phyloP scores from a whole-genome alignment of 2,113 vertebrate species.

The Penelope pileata region DNA sequence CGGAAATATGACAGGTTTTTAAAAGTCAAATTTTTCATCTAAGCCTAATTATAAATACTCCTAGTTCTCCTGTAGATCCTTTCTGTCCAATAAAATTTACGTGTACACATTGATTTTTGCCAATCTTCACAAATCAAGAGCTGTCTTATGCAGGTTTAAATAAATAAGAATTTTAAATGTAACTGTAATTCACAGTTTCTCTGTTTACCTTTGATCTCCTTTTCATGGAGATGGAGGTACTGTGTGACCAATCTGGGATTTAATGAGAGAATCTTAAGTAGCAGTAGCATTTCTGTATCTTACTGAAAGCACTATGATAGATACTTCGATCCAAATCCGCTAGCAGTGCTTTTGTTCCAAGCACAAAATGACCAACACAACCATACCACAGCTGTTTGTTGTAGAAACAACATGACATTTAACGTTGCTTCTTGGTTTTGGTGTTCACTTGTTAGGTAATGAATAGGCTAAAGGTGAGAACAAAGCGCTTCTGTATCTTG shows the following conservation, averaged over 20 bases:
- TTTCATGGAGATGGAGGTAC: neutral
- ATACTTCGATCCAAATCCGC: neutral
- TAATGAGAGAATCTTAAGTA: neutral
- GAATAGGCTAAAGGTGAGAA: neutral
- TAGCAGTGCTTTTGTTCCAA: neutral
- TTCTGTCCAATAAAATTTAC: neutral
- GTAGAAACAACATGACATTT: neutral
- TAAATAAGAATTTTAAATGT: neutral
- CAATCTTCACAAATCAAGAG: neutral
- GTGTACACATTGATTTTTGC: neutral
- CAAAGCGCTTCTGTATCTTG: neutral
- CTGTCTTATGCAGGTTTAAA: neutral
- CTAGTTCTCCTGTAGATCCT: neutral
- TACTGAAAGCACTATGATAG: neutral
- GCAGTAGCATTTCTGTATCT: neutral
- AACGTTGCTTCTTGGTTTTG: neutral
- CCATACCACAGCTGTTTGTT: neutral
- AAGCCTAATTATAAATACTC: neutral
- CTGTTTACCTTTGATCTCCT: conserved; percentile 2
- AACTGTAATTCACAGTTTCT: neutral
- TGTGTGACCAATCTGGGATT: neutral
- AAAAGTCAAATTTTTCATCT: neutral
- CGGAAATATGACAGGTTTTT: neutral
- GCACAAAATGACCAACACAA: neutral
- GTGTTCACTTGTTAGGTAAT: neutral